A percentile compares a stretch with the other conserved stretches of the same genome.
phyloP scores from a whole-genome alignment of 2,797 vertebrate species.

The Lagodon rhomboides region DNA sequence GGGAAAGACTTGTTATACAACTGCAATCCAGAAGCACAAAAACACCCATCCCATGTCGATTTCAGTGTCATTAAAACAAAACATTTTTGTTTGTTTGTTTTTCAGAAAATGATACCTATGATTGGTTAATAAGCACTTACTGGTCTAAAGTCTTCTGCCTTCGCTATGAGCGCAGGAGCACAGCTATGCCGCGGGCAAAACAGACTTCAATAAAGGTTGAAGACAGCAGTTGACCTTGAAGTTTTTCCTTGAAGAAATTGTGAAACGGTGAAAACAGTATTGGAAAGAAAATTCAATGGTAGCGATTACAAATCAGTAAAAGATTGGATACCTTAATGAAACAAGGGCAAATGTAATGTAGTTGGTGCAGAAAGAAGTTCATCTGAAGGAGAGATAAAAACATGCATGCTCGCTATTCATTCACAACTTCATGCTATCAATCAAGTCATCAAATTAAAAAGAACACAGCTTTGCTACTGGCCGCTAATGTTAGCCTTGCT shows the following conservation, averaged over 20 bases:
- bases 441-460: too few species aligned
- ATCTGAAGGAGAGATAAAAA: too few species aligned
- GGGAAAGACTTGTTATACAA: slow-evolving; percentile 29
- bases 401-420: too few species aligned
- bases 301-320: background rate
- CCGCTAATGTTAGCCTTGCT: too few species aligned
- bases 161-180: background rate
- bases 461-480: too few species aligned
- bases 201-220: background rate
- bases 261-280: slow-evolving; percentile 2
- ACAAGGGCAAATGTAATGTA: background rate
- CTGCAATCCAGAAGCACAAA: slow-evolving; percentile 12
- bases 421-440: too few species aligned
- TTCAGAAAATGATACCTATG: background rate
- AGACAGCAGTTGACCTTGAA: background rate
- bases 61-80: background rate
- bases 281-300: slow-evolving; percentile 9
- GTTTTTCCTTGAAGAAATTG: background rate
- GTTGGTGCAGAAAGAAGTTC: background rate
- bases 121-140: background rate
- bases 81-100: background rate
- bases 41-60: background rate
- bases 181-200: background rate
- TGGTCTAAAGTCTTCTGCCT: background rate
- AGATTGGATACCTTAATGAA: background rate